Conservation (phyloP, 35 echinoderm and acorn worm species). For the Hemicentrotus pulcherrimus region DNA sequence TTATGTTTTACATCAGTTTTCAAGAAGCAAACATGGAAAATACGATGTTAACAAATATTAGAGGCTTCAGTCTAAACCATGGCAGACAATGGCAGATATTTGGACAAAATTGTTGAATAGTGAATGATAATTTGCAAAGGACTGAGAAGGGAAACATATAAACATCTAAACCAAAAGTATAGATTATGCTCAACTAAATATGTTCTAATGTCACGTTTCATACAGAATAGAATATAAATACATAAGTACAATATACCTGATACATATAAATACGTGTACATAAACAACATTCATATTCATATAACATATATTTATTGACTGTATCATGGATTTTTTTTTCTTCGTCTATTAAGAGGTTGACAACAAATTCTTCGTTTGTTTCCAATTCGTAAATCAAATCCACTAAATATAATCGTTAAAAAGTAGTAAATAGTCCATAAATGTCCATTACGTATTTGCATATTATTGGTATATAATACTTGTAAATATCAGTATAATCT, state of each 20-base stretch:
- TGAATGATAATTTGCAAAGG: not conserved
- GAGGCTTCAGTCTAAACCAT: not conserved
- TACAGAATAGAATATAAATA: conserved; percentile 29
- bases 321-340: not conserved
- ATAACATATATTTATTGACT: conserved; percentile 14
- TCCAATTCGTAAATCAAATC: conserved; percentile 26
- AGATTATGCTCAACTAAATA: not conserved
- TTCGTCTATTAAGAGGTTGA: not conserved
- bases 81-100: not conserved
- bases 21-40: not conserved
- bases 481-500: conserved; percentile 27
- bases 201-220: conserved; percentile 11
- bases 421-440: conserved; percentile 46
- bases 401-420: conserved; percentile 36
- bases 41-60: not conserved
- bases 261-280: conserved; percentile 24
- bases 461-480: conserved; percentile 43
- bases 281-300: conserved; percentile 16
- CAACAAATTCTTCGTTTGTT: conserved; percentile 23
- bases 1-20: not conserved
- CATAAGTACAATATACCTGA: conserved; percentile 40
- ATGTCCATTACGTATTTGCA: conserved; percentile 44
- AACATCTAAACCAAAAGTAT: conserved; percentile 29
- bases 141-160: not conserved
- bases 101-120: not conserved